Evolutionary conservation across 2,797 vertebrate genomes (phyloP).

Genomic region (Apodemus agrarius): DNA sequence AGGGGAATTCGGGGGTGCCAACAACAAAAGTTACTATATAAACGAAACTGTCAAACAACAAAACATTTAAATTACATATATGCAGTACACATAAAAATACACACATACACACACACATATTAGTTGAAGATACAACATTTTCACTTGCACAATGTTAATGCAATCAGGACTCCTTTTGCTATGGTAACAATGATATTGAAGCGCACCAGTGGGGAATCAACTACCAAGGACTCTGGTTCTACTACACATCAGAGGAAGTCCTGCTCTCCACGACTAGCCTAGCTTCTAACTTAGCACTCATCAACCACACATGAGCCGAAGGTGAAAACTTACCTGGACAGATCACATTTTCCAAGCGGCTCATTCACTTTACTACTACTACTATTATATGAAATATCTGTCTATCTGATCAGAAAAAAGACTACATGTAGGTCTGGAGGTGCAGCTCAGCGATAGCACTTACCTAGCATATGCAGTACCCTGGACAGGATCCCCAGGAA

Average conservation of each 20-base stretch:
- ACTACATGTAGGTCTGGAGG: not conserved
- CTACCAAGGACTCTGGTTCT: not conserved
- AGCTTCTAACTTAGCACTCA: constrained; percentile 13
- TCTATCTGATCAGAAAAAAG: constrained; percentile 32
- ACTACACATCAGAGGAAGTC: not conserved
- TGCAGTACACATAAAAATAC: not conserved
- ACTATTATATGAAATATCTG: constrained; percentile 10
- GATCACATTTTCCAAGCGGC: not conserved
- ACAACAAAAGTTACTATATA: not conserved
- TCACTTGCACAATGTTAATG: not conserved
- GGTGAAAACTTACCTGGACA: not conserved
- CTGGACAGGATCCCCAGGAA: not conserved
- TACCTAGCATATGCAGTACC: not conserved
- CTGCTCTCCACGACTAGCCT: not conserved
- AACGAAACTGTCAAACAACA: not conserved
- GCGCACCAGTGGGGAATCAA: not conserved
- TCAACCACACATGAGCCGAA: not conserved
- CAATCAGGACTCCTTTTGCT: not conserved
- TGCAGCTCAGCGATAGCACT: not conserved
- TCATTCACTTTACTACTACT: not conserved
- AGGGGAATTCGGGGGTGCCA: not conserved
- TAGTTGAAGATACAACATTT: not conserved
- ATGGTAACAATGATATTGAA: not conserved
- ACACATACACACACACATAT: not conserved
- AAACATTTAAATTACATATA: not conserved